Conservation (phyloP, 1,140 invertebrate genomes). For the Drosophila rhopaloa region DNA sequence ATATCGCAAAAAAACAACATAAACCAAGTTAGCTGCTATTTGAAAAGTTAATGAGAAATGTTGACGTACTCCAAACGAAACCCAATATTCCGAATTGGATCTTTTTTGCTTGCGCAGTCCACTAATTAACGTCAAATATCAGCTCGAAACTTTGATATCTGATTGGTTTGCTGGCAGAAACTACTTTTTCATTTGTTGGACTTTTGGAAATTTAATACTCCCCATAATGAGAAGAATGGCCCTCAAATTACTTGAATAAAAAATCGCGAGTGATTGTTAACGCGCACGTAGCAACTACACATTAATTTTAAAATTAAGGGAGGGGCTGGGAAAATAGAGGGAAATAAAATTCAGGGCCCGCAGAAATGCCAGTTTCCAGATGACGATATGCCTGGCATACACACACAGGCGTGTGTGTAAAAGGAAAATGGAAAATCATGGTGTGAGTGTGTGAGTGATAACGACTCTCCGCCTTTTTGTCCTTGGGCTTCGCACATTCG, state of each 20-base stretch:
- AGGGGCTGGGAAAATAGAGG: background rate
- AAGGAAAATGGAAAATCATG: constrained; percentile 19
- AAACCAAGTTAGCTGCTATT: too few relatives aligned
- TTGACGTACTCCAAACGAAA: too few relatives aligned
- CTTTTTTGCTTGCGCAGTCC: too few relatives aligned
- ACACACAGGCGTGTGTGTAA: constrained; percentile 3
- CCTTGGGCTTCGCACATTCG: constrained; percentile 52
- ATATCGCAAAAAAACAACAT: too few relatives aligned
- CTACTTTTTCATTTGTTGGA: background rate
- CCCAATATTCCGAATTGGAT: too few relatives aligned
- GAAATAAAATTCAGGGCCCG: background rate
- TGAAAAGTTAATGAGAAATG: too few relatives aligned
- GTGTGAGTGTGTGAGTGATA: constrained; percentile 44
- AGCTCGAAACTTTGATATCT: too few relatives aligned
- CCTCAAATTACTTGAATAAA: background rate
- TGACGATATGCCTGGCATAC: background rate
- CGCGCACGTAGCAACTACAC: constrained; percentile 34
- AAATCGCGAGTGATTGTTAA: constrained; percentile 34
- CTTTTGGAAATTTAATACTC: background rate
- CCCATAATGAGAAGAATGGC: background rate
- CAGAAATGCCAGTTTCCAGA: background rate
- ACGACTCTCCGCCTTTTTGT: constrained; percentile 33
- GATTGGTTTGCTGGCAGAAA: too few relatives aligned
- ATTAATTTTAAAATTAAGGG: background rate
- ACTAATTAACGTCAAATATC: too few relatives aligned